Conservation (phyloP, 2,113 vertebrate species). For the Esox niger region DNA sequence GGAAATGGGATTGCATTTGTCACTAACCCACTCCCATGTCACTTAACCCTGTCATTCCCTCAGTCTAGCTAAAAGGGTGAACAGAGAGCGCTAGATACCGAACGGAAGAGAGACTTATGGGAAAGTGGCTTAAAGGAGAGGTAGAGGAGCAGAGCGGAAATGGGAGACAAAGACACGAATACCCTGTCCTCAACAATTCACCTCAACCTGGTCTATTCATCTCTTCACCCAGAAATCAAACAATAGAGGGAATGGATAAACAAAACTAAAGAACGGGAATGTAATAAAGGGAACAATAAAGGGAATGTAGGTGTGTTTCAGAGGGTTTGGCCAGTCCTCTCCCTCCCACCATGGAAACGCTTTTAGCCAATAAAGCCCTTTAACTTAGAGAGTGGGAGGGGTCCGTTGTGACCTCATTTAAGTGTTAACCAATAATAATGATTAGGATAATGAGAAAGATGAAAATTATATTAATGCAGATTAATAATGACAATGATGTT, state of each 20-base stretch:
- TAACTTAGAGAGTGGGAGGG: conserved; percentile 47
- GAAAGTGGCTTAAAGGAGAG: conserved; percentile 12
- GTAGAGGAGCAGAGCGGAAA: neutral
- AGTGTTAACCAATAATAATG: conserved; percentile 60
- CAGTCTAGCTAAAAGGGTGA: no score
- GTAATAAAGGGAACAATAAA: conserved; percentile 3
- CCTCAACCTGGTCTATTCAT: no score
- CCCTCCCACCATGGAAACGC: conserved; percentile 42
- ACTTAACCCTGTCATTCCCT: no score
- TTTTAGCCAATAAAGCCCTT: conserved; percentile 56
- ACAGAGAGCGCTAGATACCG: conserved; percentile 26
- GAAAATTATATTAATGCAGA: conserved; percentile 38
- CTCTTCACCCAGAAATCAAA: neutral
- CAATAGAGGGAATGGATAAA: neutral
- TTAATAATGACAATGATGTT: conserved; percentile 33
- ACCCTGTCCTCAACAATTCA: no score
- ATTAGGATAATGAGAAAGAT: conserved; percentile 44
- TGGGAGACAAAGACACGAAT: neutral
- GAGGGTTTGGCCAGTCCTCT: conserved; percentile 22
- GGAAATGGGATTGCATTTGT: no score
- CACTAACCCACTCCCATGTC: no score
- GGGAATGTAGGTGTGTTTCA: neutral
- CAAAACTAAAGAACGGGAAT: neutral
- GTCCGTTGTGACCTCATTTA: conserved; percentile 40
- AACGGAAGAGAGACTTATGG: neutral